Evolutionary conservation across 2,113 vertebrate species (phyloP).

Genomic region (Solenodon paradoxus): DNA sequence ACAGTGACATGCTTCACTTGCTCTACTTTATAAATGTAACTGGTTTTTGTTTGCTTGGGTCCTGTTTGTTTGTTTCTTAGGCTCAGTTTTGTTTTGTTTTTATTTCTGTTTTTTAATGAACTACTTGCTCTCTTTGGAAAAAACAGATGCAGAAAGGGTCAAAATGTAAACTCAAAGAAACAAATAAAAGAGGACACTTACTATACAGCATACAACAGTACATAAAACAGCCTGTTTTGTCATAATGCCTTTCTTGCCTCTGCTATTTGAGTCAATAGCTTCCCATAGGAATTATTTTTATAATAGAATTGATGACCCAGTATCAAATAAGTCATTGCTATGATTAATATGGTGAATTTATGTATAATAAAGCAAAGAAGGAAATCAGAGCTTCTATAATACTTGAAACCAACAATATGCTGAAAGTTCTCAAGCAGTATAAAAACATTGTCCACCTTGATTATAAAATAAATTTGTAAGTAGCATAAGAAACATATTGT

Average conservation of each 20-base stretch:
- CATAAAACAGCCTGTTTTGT: not conserved
- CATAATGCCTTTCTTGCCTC: not conserved
- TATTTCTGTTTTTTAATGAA: slow-evolving; percentile 40
- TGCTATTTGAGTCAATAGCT: not conserved
- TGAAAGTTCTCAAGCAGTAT: not conserved
- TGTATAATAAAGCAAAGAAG: slow-evolving; percentile 28
- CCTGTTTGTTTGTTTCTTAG: not conserved
- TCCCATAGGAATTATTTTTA: slow-evolving; percentile 9
- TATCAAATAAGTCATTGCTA: slow-evolving; percentile 12
- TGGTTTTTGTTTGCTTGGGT: not conserved
- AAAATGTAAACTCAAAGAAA: slow-evolving; percentile 1
- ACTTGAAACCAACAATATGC: slow-evolving; percentile 40
- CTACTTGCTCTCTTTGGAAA: not conserved
- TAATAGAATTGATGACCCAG: slow-evolving; percentile 43
- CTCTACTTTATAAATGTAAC: not conserved
- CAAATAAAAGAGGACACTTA: not conserved
- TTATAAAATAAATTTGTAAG: slow-evolving; percentile 37
- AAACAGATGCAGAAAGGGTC: slow-evolving; percentile 20
- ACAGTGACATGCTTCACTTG: not conserved
- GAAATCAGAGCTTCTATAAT: not conserved
- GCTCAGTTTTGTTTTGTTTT: slow-evolving; percentile 8
- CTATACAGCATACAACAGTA: not conserved
- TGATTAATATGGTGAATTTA: slow-evolving; percentile 42
- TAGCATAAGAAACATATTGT: not conserved
- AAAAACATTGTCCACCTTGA: slow-evolving; percentile 20